Evolutionary conservation across 2,113 vertebrate species (phyloP).

Genomic region (Platysternon megacephalum): DNA sequence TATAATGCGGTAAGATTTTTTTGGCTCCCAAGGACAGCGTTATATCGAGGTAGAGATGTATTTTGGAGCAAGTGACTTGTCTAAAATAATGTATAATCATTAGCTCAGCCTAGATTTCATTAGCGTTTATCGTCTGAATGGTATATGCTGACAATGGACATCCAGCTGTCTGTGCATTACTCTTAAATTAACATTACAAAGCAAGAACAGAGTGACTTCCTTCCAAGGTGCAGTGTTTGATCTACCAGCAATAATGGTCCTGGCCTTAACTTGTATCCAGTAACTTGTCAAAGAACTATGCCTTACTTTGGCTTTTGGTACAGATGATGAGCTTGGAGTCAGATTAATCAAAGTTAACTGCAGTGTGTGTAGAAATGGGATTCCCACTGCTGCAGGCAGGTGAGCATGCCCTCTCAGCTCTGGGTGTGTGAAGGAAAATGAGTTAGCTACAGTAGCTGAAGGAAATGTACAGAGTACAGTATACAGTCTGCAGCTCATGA

Average conservation of each 20-base stretch:
- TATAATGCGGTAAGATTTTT: too few species aligned
- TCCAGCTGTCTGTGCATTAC: neutral
- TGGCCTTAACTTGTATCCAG: accelerated
- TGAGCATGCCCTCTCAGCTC: neutral
- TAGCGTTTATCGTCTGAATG: neutral
- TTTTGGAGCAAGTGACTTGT: neutral
- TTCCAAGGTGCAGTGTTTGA: accelerated
- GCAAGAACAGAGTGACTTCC: accelerated
- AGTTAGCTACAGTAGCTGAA: slow-evolving; percentile 39
- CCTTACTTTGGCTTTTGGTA: neutral
- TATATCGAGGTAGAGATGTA: too few species aligned
- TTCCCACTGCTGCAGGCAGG: neutral
- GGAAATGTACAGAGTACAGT: neutral
- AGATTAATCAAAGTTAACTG: neutral
- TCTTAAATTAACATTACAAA: neutral
- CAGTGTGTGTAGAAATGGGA: neutral
- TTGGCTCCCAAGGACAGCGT: too few species aligned
- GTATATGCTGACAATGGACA: accelerated
- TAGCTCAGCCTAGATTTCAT: accelerated
- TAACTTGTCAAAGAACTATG: accelerated
- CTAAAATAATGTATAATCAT: neutral
- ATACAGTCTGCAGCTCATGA: slow-evolving; percentile 24
- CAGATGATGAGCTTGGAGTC: neutral
- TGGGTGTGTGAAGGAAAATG: neutral
- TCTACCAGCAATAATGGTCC: neutral